Percentiles rank a stretch among this genome's conserved stretches.
Conservation (phyloP, 2,797 vertebrate species). For the Sphaeramia orbicularis region DNA sequence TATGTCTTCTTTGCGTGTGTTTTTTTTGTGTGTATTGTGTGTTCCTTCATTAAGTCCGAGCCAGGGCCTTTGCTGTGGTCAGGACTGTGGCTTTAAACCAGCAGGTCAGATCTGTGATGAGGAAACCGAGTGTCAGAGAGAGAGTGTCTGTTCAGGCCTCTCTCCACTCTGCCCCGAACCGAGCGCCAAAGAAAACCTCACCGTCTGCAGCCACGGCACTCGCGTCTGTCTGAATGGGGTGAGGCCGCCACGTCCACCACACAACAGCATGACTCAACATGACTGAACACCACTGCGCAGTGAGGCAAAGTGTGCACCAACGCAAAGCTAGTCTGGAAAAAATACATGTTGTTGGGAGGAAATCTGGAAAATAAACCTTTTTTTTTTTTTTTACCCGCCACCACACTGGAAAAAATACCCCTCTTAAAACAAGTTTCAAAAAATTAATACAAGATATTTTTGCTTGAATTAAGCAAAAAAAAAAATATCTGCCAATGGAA, state of each 20-base stretch:
- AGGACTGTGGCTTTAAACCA: slow-evolving; percentile 77
- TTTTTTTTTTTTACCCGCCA: no score
- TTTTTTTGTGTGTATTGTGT: slow-evolving; percentile 4
- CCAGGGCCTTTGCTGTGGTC: slow-evolving; percentile 86
- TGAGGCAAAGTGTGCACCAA: slow-evolving; percentile 1
- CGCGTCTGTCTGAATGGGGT: slow-evolving; percentile 87
- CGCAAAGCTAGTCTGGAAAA: slow-evolving; percentile 4
- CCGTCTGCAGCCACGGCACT: slow-evolving; percentile 81
- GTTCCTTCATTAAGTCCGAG: slow-evolving; percentile 79
- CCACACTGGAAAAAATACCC: no score
- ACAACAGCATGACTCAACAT: slow-evolving; percentile 8
- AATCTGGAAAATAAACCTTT: no score
- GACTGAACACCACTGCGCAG: background rate
- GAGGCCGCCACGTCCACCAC: slow-evolving; percentile 42
- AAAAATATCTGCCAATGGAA: no score
- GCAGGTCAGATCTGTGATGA: slow-evolving; percentile 73
- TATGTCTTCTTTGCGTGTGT: background rate
- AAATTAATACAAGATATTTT: no score
- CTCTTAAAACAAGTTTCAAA: no score
- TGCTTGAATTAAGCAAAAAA: no score
- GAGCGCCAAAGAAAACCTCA: slow-evolving; percentile 82
- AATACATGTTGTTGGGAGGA: background rate
- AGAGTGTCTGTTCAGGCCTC: slow-evolving; percentile 79
- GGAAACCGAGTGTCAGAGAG: slow-evolving; percentile 82
- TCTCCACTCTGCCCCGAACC: slow-evolving; percentile 78